Evolutionary conservation across 2,797 vertebrate species (phyloP), one percentile per base, ranked within the genome.

Genomic region (Lateolabrax maculatus): DNA sequence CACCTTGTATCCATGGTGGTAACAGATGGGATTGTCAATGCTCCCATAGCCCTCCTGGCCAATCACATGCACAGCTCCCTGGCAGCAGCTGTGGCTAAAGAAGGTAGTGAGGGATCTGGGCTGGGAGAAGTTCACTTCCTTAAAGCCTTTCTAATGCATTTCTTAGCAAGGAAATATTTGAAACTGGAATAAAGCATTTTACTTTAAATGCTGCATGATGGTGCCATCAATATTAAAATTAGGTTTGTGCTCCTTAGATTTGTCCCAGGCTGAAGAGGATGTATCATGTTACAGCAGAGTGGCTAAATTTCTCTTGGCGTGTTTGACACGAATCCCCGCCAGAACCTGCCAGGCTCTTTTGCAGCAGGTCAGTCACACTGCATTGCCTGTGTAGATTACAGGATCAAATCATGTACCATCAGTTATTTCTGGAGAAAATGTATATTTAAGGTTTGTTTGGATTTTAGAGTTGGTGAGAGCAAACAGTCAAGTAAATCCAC

Each of bases 1-100:
- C 95, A 96, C 79, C 92, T 96, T 13, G 93, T 96, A 61, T 96
- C 95, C 84, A 94, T 95, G 34, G 94, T 94, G 58, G 92, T 93
- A 21, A 88, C 94, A 23, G 88, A 96, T n/a, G 95, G 96, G 7
- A 87, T 95, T 12, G 57, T 25, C 25, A 94, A 96, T 23, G 86
- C 93, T 36, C 95, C 96, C 63, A 92, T 81, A 0, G 95, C 95
- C 21, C 93, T 96, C 52, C 80, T 96, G 84, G 95, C 95, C 86
- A 96, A 96, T 93, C 95, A 95, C 90, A 94, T 96, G 94, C 81
- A 95, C 79, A 95, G 83, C 72, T 91, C 94, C 3, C 88, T 96
- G 82, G 94, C 94, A 19, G 85, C 78, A n/a, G 92, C 94, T 6
- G 88, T 95, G 53, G 93, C 91, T 9, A 81, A 81, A 74, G 94